phyloP scores from a whole-genome alignment of 1,140 invertebrate genomes.

The Bathynomus jamesi region DNA sequence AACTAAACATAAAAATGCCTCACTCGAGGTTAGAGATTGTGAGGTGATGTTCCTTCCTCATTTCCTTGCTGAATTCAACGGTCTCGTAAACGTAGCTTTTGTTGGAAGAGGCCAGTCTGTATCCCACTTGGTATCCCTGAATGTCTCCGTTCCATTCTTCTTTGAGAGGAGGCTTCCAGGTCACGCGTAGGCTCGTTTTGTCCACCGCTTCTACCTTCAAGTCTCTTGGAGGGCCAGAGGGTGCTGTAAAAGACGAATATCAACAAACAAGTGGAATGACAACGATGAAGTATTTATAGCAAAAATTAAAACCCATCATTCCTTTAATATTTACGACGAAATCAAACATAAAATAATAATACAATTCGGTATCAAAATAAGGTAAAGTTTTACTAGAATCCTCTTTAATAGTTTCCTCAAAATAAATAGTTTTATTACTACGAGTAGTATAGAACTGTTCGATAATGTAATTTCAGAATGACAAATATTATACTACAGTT shows the following conservation, averaged over 20 bases:
- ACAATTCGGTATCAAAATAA: too few relatives aligned
- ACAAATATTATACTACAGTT: too few relatives aligned
- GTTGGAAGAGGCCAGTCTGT: constrained; percentile 77
- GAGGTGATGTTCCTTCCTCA: constrained; percentile 73
- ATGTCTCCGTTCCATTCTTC: constrained; percentile 91
- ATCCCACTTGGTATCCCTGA: constrained; percentile 58
- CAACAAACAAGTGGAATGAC: constrained; percentile 13
- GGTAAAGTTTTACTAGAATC: too few relatives aligned
- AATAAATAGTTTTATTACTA: too few relatives aligned
- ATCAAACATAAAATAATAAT: too few relatives aligned
- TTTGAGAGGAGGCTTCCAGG: constrained; percentile 83
- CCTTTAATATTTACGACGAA: too few relatives aligned
- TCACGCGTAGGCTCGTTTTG: constrained; percentile 81
- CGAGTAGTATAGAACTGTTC: too few relatives aligned
- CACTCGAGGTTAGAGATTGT: constrained; percentile 70
- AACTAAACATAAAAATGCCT: constrained; percentile 39
- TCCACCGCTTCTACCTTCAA: constrained; percentile 84
- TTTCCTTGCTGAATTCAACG: constrained; percentile 82
- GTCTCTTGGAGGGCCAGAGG: constrained; percentile 59
- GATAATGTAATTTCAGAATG: too few relatives aligned
- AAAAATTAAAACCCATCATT: too few relatives aligned
- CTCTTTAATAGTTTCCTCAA: too few relatives aligned
- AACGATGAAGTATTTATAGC: too few relatives aligned
- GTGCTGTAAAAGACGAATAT: constrained; percentile 54
- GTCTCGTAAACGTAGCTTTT: constrained; percentile 87